phyloP scores from a whole-genome alignment of 2,888 invertebrate species.

The Ctena decussata region DNA sequence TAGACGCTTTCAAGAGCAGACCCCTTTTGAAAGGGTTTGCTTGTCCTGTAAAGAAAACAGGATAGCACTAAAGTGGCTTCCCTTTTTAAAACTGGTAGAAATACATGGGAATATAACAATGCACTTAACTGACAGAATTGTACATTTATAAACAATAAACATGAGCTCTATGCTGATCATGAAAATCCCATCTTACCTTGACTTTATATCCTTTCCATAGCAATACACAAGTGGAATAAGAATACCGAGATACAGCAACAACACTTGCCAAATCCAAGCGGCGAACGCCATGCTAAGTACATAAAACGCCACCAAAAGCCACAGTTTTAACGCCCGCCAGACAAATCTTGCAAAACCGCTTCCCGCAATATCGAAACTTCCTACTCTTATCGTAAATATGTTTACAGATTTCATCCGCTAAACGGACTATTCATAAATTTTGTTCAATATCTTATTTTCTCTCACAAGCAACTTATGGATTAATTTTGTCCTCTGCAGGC shows the following conservation, averaged over 20 bases:
- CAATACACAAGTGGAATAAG: neutral
- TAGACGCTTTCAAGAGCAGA: no score
- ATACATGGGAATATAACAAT: no score
- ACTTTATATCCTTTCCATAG: neutral
- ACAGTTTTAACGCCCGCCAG: no score
- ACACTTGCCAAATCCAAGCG: neutral
- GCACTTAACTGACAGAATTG: no score
- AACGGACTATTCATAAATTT: neutral
- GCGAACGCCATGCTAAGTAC: neutral
- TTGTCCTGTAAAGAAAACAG: no score
- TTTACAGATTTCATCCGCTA: neutral
- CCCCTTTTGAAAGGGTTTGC: no score
- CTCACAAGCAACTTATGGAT: neutral
- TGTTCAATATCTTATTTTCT: neutral
- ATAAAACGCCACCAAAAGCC: neutral
- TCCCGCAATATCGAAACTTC: no score
- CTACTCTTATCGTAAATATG: neutral
- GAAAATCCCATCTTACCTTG: neutral
- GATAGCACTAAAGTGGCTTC: no score
- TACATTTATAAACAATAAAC: no score
- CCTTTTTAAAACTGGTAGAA: no score
- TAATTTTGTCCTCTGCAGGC: neutral
- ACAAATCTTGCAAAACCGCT: no score
- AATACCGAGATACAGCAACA: neutral
- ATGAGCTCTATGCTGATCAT: no score